Conservation (phyloP, 92 coral and sea anemone species). For the Heliopora coerulea region DNA sequence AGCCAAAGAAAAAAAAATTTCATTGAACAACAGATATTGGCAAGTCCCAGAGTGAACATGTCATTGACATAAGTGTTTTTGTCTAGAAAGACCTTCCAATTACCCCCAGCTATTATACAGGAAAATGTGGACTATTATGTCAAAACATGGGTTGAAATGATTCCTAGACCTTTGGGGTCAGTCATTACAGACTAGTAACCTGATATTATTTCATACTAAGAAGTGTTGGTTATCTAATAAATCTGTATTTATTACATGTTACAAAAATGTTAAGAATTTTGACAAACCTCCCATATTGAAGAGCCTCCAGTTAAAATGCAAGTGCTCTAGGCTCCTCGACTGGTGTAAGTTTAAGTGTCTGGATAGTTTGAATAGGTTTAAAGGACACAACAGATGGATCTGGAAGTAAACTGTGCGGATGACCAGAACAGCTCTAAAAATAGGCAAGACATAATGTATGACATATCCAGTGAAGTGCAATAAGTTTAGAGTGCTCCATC, state of each 20-base stretch:
- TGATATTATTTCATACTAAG: too few relatives aligned
- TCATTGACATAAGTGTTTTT: too few relatives aligned
- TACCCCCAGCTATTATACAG: not conserved
- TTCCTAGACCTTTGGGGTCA: too few relatives aligned
- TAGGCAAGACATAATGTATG: not conserved
- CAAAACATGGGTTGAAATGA: too few relatives aligned
- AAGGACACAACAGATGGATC: slow-evolving; percentile 78
- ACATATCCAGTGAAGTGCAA: not conserved
- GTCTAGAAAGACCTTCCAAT: too few relatives aligned
- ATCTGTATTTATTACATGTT: too few relatives aligned
- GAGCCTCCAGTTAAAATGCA: slow-evolving; percentile 7
- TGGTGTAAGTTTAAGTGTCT: slow-evolving; percentile 84
- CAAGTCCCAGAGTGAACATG: too few relatives aligned
- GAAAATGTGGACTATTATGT: not conserved
- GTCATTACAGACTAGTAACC: too few relatives aligned
- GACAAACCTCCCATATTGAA: not conserved
- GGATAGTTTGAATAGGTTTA: slow-evolving; percentile 76
- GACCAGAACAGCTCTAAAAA: slow-evolving; percentile 64
- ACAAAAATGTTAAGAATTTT: not conserved
- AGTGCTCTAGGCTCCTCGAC: slow-evolving; percentile 90
- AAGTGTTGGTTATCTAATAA: too few relatives aligned
- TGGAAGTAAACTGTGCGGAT: slow-evolving; percentile 43
- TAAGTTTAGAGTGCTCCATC: not conserved
- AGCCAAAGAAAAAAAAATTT: too few relatives aligned
- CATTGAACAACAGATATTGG: too few relatives aligned